These are phyloP conservation scores for Alligator mississippiensis DNA, from an alignment of 2,113 vertebrate genomes.

Conservation along the genomic window DNA sequence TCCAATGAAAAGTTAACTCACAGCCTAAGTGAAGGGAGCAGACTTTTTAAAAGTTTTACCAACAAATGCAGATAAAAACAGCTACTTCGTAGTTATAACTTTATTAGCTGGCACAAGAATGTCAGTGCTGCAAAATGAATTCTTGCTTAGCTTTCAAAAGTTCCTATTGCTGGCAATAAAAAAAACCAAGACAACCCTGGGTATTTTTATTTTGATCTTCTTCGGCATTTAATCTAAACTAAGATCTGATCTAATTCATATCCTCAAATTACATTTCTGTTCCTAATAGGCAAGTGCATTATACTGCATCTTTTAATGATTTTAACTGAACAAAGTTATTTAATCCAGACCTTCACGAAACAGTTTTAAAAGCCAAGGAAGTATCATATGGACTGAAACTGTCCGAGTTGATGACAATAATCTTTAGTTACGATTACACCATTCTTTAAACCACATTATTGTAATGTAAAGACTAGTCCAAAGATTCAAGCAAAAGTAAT, in stretches of 20 bases:
- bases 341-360: background rate
- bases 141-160: conserved; percentile 53
- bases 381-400: background rate
- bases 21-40: background rate
- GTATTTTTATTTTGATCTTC: conserved; percentile 34
- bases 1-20: too few species aligned
- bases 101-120: conserved; percentile 42
- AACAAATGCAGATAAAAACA: conserved; percentile 8
- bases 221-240: conserved; percentile 8
- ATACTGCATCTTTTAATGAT: background rate
- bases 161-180: conserved; percentile 39
- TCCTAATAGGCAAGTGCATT: background rate
- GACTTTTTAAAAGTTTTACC: conserved; percentile 23
- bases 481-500: background rate
- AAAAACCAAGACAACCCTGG: conserved; percentile 44
- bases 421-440: background rate
- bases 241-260: conserved; percentile 22
- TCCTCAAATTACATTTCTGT: background rate
- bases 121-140: conserved; percentile 27
- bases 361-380: background rate
- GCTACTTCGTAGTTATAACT: background rate
- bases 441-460: background rate
- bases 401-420: fast-evolving
- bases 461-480: background rate
- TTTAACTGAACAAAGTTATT: conserved; percentile 4